Conservation (phyloP, 2,888 invertebrate genomes). For the Thelaira solivaga region DNA sequence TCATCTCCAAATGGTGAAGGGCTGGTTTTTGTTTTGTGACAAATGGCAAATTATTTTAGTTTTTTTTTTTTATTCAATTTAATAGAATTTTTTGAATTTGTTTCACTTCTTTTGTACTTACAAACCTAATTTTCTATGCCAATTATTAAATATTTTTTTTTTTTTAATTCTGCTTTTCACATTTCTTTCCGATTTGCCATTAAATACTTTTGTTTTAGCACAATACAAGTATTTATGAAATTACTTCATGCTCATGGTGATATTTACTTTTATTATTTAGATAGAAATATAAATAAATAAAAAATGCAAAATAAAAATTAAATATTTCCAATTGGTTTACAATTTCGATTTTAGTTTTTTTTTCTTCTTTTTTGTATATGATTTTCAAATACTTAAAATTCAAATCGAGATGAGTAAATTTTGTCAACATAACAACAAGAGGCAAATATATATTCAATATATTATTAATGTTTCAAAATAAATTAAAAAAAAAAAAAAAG, state of each 20-base stretch:
- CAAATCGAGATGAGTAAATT: conserved; percentile 56
- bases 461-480: conserved; percentile 26
- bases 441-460: conserved; percentile 66
- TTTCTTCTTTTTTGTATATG: conserved; percentile 13
- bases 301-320: conserved; percentile 56
- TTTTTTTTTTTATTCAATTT: neutral
- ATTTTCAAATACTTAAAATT: conserved; percentile 8
- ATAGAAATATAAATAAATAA: conserved; percentile 42
- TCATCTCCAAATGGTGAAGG: too few relatives aligned
- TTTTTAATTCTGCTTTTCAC: neutral
- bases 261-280: conserved; percentile 23
- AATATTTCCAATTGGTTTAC: conserved; percentile 54
- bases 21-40: too few relatives aligned
- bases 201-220: conserved; percentile 26
- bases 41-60: conserved; percentile 27
- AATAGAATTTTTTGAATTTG: neutral
- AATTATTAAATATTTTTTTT: neutral
- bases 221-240: neutral
- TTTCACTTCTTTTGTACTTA: neutral
- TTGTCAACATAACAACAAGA: conserved; percentile 65
- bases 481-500: conserved; percentile 1
- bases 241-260: conserved; percentile 48
- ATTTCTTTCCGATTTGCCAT: conserved; percentile 43
- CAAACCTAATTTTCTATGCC: neutral
- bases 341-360: conserved; percentile 28